Evolutionary conservation across 2,888 invertebrate genomes (phyloP), one percentile per base, ranked within the genome.

Genomic region (Sicus ferrugineus): DNA sequence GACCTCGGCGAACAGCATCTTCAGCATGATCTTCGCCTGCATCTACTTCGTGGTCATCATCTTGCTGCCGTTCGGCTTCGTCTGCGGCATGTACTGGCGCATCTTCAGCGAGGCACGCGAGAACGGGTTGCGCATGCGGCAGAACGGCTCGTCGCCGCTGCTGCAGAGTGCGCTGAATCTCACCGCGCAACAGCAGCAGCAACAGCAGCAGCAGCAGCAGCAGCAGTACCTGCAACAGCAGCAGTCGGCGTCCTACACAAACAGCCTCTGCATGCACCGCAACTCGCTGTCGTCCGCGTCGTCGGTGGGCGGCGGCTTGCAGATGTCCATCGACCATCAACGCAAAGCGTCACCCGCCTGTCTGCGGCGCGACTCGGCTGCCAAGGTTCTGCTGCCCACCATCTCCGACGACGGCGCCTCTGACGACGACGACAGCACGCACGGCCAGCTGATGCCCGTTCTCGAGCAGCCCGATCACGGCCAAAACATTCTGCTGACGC

Each of bases 1-100:
- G 59, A 73, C 71, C 74, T 75, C 78, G 69, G 73, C 80, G 1
- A 79, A 76, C 67, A 79, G 77, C 70, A 77, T 82, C 31, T 83
- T 83, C 34, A 82, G 81, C 19, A 80, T 83, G 70, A 72, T 80
- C 7, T 86, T 78, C 70, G 83, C 86, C 14, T 79, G 80, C 42
- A 74, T 82, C 3, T 86, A 85, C 69, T 86, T 86, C 70, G 78
- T 84, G 23, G 78, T 85, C 16, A 85, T 86, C 63, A 86, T 86
- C 2, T 58, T 86, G 73, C 73, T 86, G 77, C 85, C 85, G 6
- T 86, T 86, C 62, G 82, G 83, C 21, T 81, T 86, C 30, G 85
- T 86, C 0, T 85, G 86, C 54, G 83, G 83, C 61, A 86, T 86
- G 85, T 86, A 86, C 62, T 86, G 85, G 86, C 79, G 85, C 65